Evolutionary conservation across 2,113 vertebrate genomes (phyloP).

Genomic region (Rhinogobius similis): DNA sequence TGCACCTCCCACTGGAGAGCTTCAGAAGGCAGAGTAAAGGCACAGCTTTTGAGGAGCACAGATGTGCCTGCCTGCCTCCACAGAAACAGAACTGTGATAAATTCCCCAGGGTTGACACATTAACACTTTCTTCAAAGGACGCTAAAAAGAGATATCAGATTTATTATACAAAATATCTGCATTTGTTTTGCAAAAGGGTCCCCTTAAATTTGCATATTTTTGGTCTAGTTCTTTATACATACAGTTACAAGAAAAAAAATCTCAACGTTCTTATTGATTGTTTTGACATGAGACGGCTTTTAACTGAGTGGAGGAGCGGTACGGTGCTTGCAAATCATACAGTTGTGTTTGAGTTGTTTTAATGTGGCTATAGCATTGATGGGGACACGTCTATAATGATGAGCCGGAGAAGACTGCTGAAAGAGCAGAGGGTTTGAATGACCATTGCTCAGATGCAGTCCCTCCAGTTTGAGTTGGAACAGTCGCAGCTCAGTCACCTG

Average conservation of each 20-base stretch:
- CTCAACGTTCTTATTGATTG: conserved; percentile 64
- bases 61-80: conserved; percentile 66
- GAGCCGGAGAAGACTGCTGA: conserved; percentile 52
- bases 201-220: conserved; percentile 58
- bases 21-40: conserved; percentile 86
- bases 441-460: conserved; percentile 51
- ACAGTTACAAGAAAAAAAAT: conserved; percentile 63
- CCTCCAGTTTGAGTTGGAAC: conserved; percentile 61
- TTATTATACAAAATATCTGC: conserved; percentile 75
- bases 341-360: conserved; percentile 72
- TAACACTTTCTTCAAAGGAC: conserved; percentile 81
- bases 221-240: conserved; percentile 51
- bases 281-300: conserved; percentile 61
- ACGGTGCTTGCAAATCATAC: conserved; percentile 65
- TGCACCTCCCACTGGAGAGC: conserved; percentile 84
- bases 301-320: conserved; percentile 54
- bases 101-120: conserved; percentile 73
- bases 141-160: conserved; percentile 74
- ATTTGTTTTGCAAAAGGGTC: conserved; percentile 74
- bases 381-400: conserved; percentile 62
- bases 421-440: conserved; percentile 59
- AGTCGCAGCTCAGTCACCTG: conserved; percentile 48
- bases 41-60: conserved; percentile 55
- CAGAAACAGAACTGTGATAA: conserved; percentile 80
- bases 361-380: conserved; percentile 64